Base-by-base conservation (phyloP, 2,888 invertebrate species). In the Polydrusus tereticollis region DNA sequence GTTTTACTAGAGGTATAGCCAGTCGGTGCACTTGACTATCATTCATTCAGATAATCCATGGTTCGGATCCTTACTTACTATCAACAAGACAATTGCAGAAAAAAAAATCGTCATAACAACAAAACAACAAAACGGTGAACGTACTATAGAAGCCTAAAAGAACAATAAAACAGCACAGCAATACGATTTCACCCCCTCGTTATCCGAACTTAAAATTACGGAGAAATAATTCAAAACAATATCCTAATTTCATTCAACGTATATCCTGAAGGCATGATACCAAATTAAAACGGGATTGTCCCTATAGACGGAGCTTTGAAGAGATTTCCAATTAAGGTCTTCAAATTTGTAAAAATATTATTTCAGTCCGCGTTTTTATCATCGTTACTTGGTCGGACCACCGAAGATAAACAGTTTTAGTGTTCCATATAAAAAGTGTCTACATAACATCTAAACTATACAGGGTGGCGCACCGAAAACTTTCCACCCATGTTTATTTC, bases 201-300 rank as follows among this genome's bases (percentile, higher is more conserved):
- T 64, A 52, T 69, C 63, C 52, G 23, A 50, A 52, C 43, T 12
- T 41, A 41, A 52, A 67, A 72, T 72, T 72, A 63, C 67, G 58
- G 72, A 68, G 69, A 69, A 72, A 72, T 72, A 72, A 72, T 68
- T 72, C 68, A 68, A 72, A 72, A 68, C 64, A 72, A 69, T 72
- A 65, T 65, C 60, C 65, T 71, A 72, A 72, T 72, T 72, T 69
- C 69, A 58, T 69, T 59, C 60, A 57, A 69, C 64, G 72, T 72
- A n/a, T n/a, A 72, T 69, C 72, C 72, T 72, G 55, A 12, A 68
- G 72, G 72, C 59, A 26, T 59, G 63, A 52, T 59, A 29, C 63
- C 59, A 60, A 64, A 69, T 64, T 72, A 64, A 58, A 52, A 58
- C 59, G 33, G 20, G 67, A 47, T 59, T 59, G 64, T 72, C 59